Evolutionary conservation across 2,888 invertebrate genomes (phyloP), one percentile per base, ranked within the genome.

Genomic region (Stomorhina lunata): DNA sequence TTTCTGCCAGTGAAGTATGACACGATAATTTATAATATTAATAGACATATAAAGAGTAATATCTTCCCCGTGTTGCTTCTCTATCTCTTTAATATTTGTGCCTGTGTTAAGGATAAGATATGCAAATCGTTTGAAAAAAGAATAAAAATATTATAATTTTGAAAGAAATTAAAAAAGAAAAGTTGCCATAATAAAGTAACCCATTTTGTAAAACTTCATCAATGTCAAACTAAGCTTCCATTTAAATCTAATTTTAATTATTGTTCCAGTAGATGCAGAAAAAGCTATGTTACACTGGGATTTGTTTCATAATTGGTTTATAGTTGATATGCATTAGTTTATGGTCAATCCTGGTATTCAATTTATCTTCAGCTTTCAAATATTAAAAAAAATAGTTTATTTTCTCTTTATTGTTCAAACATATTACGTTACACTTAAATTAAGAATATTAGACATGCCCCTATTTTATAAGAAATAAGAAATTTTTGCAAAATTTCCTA

Each of bases 111-210:
- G 1, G 34, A 59, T 59, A 37, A 37, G 37, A 37, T 59, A 59
- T 59, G 59, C 37, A 59, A 40, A 59, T 59, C 59, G 7, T 15
- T 25, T 59, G 59, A 25, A 6, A 20, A 20, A 5, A 57, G 17
- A 29, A 55, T 29, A 57, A 59, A 59, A 37, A 59, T 59, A 59
- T 37, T n/a, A 59, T 59, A 59, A 22, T 37, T 20, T 22, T 4
- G 9, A 55, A 29, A 27, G 12, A 59, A 6, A 59, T 20, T 1
- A 32, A 34, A 4, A 17, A 53, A 15, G n/a, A 45, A 17, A 6
- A 45, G 20, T 20, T n/a, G n/a, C n/a, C n/a, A 20, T 20, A 20
- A 53, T 12, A 48, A 48, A 48, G 10, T 43, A 43, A 15, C 43
- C 43, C 17, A 43, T 10, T 17, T 37, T 37, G 12, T 22, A 22